These are phyloP conservation scores for Diploscapter pachys DNA, from an alignment of 1,140 invertebrate species.

Conservation along the genomic window DNA sequence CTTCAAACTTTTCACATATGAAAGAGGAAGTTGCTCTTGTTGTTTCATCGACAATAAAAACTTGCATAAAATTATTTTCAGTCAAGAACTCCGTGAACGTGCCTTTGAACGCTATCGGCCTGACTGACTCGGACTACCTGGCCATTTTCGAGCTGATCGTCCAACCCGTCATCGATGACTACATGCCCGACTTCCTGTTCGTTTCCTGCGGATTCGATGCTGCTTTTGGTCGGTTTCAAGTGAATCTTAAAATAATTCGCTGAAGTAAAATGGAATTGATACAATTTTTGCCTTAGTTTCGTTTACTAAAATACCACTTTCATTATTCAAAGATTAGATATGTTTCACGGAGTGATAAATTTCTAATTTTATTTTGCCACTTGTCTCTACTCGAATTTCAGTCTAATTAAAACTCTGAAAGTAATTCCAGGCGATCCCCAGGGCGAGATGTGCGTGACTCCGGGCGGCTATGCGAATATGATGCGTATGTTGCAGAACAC, in stretches of 20 bases:
- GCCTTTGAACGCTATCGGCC: slow-evolving; percentile 52
- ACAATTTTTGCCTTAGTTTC: no score
- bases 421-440: slow-evolving; percentile 47
- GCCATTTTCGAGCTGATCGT: slow-evolving; percentile 62
- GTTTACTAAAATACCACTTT: no score
- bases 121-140: slow-evolving; percentile 63
- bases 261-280: no score
- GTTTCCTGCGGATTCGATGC: slow-evolving; percentile 60
- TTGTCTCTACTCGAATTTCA: not conserved
- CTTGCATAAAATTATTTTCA: slow-evolving; percentile 12
- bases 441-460: slow-evolving; percentile 61
- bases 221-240: slow-evolving; percentile 60
- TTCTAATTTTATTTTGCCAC: no score
- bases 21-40: no score
- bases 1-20: no score
- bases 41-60: no score
- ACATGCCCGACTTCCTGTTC: slow-evolving; percentile 51
- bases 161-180: slow-evolving; percentile 63
- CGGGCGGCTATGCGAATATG: slow-evolving; percentile 62
- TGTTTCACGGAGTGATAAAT: not conserved
- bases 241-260: not conserved
- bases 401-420: not conserved
- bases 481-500: slow-evolving; percentile 58
- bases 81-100: slow-evolving; percentile 54
- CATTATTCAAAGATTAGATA: not conserved